phyloP scores from a whole-genome alignment of 2,797 vertebrate genomes.

The Cyclopterus lumpus region DNA sequence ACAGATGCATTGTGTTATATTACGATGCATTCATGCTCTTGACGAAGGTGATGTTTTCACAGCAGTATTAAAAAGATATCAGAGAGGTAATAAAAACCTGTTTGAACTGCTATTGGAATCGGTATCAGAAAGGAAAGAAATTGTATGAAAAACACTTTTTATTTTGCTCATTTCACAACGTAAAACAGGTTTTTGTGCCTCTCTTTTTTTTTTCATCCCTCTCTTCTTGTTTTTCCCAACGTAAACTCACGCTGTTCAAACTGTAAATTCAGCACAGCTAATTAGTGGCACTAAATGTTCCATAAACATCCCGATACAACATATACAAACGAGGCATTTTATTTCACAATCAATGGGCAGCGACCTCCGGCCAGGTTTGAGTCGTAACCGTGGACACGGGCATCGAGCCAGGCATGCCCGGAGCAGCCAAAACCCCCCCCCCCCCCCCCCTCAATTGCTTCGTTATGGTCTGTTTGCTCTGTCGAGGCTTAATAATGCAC shows the following conservation, averaged over 20 bases:
- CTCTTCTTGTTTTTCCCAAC: no score
- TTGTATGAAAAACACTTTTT: no score
- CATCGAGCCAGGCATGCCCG: constrained; percentile 27
- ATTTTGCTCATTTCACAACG: background rate
- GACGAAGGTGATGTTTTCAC: background rate
- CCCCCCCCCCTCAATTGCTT: constrained; percentile 12
- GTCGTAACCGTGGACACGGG: constrained; percentile 42
- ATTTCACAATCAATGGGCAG: constrained; percentile 56
- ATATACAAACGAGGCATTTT: constrained; percentile 37
- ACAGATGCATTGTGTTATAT: no score
- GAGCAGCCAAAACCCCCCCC: constrained; percentile 42
- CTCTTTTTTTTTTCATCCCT: background rate
- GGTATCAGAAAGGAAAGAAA: background rate
- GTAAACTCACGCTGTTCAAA: no score
- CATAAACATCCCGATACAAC: constrained; percentile 49
- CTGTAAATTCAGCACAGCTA: constrained; percentile 31
- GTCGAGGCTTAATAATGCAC: constrained; percentile 31
- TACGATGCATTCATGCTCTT: no score
- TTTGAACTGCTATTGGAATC: background rate
- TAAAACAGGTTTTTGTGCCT: background rate
- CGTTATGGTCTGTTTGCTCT: constrained; percentile 40
- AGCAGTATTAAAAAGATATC: background rate
- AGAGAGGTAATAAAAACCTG: background rate
- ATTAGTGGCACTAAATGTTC: constrained; percentile 59
- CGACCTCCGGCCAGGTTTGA: constrained; percentile 37